A percentile compares a stretch with the other conserved stretches of the same genome.
phyloP scores from a whole-genome alignment of 2,888 invertebrate species.

The Lasiommata megera region DNA sequence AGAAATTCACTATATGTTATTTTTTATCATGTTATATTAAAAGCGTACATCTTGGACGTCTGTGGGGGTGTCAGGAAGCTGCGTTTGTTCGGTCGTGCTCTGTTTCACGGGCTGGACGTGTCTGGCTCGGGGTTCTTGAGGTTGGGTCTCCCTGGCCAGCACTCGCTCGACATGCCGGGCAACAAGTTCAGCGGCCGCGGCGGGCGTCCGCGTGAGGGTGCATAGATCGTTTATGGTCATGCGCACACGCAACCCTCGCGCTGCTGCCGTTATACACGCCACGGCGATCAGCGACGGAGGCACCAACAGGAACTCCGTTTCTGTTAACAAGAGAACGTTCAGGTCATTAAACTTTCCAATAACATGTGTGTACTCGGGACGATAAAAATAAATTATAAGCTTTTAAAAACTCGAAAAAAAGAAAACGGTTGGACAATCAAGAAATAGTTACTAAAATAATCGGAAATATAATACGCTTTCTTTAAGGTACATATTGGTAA shows the following conservation, averaged over 20 bases:
- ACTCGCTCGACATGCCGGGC: slow-evolving; percentile 82
- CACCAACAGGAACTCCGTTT: slow-evolving; percentile 86
- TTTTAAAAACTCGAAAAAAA: background rate
- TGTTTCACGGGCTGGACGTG: slow-evolving; percentile 57
- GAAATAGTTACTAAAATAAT: no score
- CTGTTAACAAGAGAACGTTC: slow-evolving; percentile 70
- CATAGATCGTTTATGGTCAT: slow-evolving; percentile 70
- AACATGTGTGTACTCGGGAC: background rate
- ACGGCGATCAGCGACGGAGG: slow-evolving; percentile 87
- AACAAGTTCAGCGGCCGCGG: slow-evolving; percentile 76
- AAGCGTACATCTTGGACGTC: slow-evolving; percentile 84
- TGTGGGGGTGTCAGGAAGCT: slow-evolving; percentile 82
- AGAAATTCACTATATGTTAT: background rate
- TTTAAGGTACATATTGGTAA: no score
- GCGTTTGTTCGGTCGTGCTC: slow-evolving; percentile 56
- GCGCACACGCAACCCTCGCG: slow-evolving; percentile 79
- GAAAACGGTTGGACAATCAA: background rate
- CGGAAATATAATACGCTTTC: no score
- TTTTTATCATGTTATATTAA: slow-evolving; percentile 43
- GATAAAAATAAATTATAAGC: background rate
- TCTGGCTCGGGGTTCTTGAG: slow-evolving; percentile 62
- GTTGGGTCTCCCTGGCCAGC: slow-evolving; percentile 79
- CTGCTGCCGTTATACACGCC: slow-evolving; percentile 86
- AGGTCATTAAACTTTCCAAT: slow-evolving; percentile 12
- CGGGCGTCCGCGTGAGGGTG: slow-evolving; percentile 71